Percentiles rank a stretch among this genome's conserved stretches.
These are phyloP conservation scores for Drosophila rhopaloa DNA, from an alignment of 1,140 invertebrate species.

Conservation along the genomic window DNA sequence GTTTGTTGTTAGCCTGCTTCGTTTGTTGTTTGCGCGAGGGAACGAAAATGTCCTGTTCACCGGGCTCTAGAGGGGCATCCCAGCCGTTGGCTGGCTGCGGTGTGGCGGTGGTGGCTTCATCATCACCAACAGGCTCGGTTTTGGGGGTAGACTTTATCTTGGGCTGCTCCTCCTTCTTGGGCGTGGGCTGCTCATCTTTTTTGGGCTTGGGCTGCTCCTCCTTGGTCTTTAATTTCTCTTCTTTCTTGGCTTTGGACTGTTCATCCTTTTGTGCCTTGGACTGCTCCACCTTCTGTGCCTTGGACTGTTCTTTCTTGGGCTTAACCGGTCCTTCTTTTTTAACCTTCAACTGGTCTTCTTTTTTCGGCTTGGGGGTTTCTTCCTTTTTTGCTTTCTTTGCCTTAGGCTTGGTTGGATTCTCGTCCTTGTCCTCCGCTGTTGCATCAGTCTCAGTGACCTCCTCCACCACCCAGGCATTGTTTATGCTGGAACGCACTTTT, in stretches of 20 bases:
- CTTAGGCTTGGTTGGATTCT: conserved; percentile 28
- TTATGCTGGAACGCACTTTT: conserved; percentile 59
- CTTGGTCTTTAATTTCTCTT: conserved; percentile 5
- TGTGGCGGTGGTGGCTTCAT: neutral
- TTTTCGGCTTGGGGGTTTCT: conserved; percentile 7
- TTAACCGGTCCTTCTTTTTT: conserved; percentile 7
- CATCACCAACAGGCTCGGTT: neutral
- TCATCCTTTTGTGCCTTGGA: conserved; percentile 18
- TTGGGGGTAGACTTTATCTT: neutral
- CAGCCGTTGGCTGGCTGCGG: conserved; percentile 54
- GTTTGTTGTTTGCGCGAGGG: conserved; percentile 79
- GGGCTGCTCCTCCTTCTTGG: conserved; percentile 9
- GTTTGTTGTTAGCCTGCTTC: conserved; percentile 66
- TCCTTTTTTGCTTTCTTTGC: neutral
- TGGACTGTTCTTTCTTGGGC: conserved; percentile 3
- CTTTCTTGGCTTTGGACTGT: conserved; percentile 24
- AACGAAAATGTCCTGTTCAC: conserved; percentile 84
- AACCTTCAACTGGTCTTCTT: conserved; percentile 20
- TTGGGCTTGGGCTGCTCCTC: conserved; percentile 28
- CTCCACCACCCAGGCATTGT: conserved; percentile 70
- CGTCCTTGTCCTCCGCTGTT: neutral
- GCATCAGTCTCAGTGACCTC: conserved; percentile 51
- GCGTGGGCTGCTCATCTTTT: conserved; percentile 11
- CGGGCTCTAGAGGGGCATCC: conserved; percentile 79
- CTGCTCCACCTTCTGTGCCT: conserved; percentile 7